Evolutionary conservation across 2,888 invertebrate genomes (phyloP).

Genomic region (Trimorus sp.): DNA sequence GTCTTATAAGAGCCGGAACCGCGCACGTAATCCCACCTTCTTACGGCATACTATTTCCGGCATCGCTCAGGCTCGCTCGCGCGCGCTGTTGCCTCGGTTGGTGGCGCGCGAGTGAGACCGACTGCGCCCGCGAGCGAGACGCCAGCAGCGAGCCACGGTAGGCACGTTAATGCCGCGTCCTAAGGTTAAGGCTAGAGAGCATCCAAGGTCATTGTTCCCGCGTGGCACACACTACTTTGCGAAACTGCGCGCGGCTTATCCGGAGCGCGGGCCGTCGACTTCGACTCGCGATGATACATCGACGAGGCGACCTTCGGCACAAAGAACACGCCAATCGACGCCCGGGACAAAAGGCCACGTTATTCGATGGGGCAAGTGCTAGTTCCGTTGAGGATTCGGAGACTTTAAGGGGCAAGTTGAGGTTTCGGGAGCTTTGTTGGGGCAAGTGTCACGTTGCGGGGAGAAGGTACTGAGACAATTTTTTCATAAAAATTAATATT

Average conservation of each 20-base stretch:
- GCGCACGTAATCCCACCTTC: conserved; percentile 56
- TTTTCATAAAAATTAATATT: too few species aligned
- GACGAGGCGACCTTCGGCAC: conserved; percentile 51
- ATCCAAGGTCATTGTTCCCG: conserved; percentile 67
- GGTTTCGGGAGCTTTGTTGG: too few species aligned
- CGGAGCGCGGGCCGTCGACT: conserved; percentile 53
- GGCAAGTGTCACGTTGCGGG: too few species aligned
- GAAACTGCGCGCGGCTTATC: conserved; percentile 56
- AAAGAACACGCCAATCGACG: not conserved
- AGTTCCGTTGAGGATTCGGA: too few species aligned
- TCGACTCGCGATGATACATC: conserved; percentile 60
- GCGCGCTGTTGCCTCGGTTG: not conserved
- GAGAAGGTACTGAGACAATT: too few species aligned
- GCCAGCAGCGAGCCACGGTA: conserved; percentile 44
- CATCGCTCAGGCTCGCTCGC: conserved; percentile 52
- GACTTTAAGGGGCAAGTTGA: too few species aligned
- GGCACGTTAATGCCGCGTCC: conserved; percentile 63
- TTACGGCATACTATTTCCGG: conserved; percentile 62
- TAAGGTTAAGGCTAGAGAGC: conserved; percentile 66
- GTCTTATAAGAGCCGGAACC: conserved; percentile 59
- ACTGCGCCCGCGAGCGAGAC: conserved; percentile 39
- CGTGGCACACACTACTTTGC: conserved; percentile 62
- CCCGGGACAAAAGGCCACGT: not conserved
- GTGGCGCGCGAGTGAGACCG: conserved; percentile 40
- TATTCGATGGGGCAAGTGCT: too few species aligned